Percentiles rank a stretch among this genome's conserved stretches.
phyloP scores from a whole-genome alignment of 64 coral and sea anemone species.

The Stylophora pistillata region DNA sequence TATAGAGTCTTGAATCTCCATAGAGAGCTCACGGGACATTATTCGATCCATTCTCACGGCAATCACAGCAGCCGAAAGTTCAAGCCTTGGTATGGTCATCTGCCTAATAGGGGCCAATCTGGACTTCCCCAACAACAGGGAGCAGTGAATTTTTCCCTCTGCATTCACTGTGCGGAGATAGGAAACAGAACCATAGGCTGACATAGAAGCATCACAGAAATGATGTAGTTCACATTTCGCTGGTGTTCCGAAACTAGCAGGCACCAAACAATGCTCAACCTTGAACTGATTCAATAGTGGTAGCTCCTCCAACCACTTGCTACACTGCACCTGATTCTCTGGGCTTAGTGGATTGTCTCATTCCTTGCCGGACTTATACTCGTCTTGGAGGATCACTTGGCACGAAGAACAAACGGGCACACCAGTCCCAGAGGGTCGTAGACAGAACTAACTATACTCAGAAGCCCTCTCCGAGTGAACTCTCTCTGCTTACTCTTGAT shows the following conservation, averaged over 20 bases:
- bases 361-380: conserved; percentile 24
- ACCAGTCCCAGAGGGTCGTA: conserved; percentile 52
- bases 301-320: conserved; percentile 10
- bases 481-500: conserved; percentile 6
- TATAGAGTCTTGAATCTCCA: background rate
- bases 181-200: conserved; percentile 2
- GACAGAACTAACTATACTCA: conserved; percentile 31
- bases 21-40: too few relatives aligned
- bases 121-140: conserved; percentile 6
- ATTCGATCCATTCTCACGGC: too few relatives aligned
- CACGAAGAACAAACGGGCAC: conserved; percentile 25
- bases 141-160: background rate
- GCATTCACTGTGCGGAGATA: conserved; percentile 3
- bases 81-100: too few relatives aligned
- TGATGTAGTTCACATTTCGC: background rate
- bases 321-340: background rate
- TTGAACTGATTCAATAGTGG: conserved; percentile 2
- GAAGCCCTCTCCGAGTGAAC: conserved; percentile 7
- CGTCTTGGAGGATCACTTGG: conserved; percentile 37
- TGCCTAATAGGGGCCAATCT: background rate
- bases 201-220: conserved; percentile 16
- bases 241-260: background rate
- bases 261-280: conserved; percentile 1
- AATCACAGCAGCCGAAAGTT: too few relatives aligned
- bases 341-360: conserved; percentile 1